These are phyloP conservation scores for Pangasius krempfi DNA, from an alignment of 2,797 vertebrate species.

Conservation along the genomic window DNA sequence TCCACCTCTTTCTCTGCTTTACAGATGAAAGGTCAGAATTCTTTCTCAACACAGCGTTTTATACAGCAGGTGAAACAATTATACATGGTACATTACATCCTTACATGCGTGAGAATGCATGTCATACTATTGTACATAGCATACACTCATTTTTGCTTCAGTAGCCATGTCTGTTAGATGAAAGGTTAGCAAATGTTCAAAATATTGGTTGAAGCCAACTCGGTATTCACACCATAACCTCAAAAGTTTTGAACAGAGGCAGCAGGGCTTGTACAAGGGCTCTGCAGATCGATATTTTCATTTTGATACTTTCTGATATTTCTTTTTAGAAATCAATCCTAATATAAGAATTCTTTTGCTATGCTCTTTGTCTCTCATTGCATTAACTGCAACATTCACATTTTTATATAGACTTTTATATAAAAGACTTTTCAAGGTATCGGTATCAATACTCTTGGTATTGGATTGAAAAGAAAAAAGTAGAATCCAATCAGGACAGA, in stretches of 20 bases:
- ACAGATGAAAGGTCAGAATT: not conserved
- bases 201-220: not conserved
- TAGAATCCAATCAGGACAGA: not conserved
- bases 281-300: not conserved
- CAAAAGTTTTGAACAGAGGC: not conserved
- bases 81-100: not conserved
- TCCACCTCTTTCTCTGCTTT: not conserved
- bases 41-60: not conserved
- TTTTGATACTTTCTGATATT: not conserved
- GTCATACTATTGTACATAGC: not conserved
- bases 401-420: not conserved
- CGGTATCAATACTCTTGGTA: not conserved
- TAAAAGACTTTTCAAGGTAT: not conserved
- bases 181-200: not conserved
- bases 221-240: not conserved
- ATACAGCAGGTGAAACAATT: not conserved
- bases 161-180: not conserved
- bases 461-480: not conserved
- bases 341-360: not conserved
- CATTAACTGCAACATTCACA: not conserved
- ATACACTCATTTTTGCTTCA: not conserved
- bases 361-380: not conserved
- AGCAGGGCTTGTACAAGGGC: not conserved
- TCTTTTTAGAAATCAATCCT: not conserved
- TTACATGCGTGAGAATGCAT: not conserved